Conservation (phyloP, 2,113 vertebrate genomes). For the Suncus etruscus region DNA sequence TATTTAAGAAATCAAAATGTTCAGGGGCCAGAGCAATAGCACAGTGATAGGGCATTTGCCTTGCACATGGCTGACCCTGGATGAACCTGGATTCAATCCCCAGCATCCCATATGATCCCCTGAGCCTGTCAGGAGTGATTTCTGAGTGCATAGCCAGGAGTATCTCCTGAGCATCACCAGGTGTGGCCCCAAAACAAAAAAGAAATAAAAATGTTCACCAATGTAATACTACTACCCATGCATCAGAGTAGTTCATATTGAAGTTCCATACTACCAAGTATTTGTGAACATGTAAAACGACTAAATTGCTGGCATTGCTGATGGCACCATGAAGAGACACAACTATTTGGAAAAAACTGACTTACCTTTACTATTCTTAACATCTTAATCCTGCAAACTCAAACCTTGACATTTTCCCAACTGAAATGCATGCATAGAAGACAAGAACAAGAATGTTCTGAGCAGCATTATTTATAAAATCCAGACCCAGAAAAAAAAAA, state of each 20-base stretch:
- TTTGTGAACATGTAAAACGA: background rate
- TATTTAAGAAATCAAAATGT: background rate
- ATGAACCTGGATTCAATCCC: no score
- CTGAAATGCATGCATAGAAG: background rate
- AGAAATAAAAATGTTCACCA: background rate
- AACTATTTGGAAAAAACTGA: background rate
- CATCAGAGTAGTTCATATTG: background rate
- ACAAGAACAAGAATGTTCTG: background rate
- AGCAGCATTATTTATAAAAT: background rate
- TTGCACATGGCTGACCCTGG: no score
- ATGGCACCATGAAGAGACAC: rapidly evolving
- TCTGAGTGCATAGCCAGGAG: no score
- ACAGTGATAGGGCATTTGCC: no score
- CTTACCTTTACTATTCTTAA: background rate
- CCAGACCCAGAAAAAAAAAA: background rate
- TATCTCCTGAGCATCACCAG: no score
- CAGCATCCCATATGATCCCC: no score
- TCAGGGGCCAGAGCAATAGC: no score
- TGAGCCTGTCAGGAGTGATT: no score
- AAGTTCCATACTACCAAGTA: background rate
- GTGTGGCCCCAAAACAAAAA: no score
- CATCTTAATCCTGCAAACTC: no score
- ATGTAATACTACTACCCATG: background rate
- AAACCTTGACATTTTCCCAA: background rate
- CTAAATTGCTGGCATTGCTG: background rate